phyloP scores from a whole-genome alignment of 92 coral and sea anemone species.

The Bergia sp. region DNA sequence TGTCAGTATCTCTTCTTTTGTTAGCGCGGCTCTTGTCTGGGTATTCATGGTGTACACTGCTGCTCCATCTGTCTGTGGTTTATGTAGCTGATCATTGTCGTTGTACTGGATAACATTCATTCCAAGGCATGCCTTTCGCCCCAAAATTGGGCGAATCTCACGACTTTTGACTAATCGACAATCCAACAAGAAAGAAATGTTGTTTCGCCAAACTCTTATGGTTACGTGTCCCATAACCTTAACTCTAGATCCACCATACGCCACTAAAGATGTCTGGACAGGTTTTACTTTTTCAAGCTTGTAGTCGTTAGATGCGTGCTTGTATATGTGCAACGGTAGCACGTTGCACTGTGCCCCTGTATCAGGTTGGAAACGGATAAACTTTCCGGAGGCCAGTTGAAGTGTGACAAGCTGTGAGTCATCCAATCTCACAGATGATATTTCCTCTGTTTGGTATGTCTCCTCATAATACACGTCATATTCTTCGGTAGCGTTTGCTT shows the following conservation, averaged over 20 bases:
- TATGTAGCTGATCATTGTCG: conserved; percentile 62
- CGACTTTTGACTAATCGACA: conserved; percentile 59
- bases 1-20: conserved; percentile 47
- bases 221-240: conserved; percentile 55
- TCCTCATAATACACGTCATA: conserved; percentile 7
- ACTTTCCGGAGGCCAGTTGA: conserved; percentile 60
- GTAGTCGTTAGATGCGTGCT: conserved; percentile 58
- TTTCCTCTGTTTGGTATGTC: conserved; percentile 51
- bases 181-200: conserved; percentile 42
- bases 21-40: conserved; percentile 14
- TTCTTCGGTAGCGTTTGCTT: conserved; percentile 49
- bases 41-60: conserved; percentile 45
- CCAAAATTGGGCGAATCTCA: conserved; percentile 74
- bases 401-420: conserved; percentile 42
- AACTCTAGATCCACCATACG: conserved; percentile 68
- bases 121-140: conserved; percentile 73
- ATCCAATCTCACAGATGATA: conserved; percentile 38
- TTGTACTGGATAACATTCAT: conserved; percentile 73
- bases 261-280: conserved; percentile 54
- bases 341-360: conserved; percentile 78
- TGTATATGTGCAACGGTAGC: conserved; percentile 62
- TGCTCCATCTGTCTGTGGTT: conserved; percentile 48
- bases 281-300: conserved; percentile 50
- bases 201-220: conserved; percentile 51
- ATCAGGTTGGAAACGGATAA: conserved; percentile 70